These are phyloP conservation scores for Nymphalis c-album DNA, from an alignment of 2,888 invertebrate genomes.

Conservation along the genomic window DNA sequence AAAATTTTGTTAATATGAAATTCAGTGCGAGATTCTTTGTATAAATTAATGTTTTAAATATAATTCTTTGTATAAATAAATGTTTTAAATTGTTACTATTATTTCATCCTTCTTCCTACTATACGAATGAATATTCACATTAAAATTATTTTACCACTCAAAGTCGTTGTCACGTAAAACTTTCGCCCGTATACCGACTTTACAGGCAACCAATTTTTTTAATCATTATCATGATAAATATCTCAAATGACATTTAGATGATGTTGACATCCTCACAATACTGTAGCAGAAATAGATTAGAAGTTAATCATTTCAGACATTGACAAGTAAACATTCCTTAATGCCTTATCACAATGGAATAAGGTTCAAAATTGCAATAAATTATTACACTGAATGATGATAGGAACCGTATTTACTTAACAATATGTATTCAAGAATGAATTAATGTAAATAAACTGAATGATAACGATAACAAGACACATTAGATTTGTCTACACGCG, in stretches of 20 bases:
- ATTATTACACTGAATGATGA: neutral
- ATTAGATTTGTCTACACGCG: conserved; percentile 21
- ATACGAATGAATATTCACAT: no score
- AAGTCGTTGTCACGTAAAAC: no score
- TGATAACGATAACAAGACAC: conserved; percentile 33
- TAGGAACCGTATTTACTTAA: conserved; percentile 29
- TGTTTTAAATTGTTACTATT: no score
- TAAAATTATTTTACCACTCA: no score
- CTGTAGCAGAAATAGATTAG: conserved; percentile 26
- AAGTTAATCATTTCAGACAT: conserved; percentile 23
- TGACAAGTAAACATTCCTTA: conserved; percentile 6
- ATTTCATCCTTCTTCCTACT: no score
- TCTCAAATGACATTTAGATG: conserved; percentile 17
- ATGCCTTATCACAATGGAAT: conserved; percentile 2
- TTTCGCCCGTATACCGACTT: no score
- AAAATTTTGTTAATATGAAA: no score
- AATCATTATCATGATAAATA: neutral
- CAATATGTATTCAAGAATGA: conserved; percentile 38
- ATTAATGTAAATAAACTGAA: conserved; percentile 35
- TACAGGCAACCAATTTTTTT: no score
- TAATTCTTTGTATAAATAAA: no score
- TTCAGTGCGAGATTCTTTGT: no score
- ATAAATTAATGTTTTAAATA: no score
- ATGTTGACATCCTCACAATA: conserved; percentile 19
- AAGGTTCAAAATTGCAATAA: conserved; percentile 17